Evolutionary conservation across 2,888 invertebrate genomes (phyloP).

Genomic region (Zele albiditarsus): DNA sequence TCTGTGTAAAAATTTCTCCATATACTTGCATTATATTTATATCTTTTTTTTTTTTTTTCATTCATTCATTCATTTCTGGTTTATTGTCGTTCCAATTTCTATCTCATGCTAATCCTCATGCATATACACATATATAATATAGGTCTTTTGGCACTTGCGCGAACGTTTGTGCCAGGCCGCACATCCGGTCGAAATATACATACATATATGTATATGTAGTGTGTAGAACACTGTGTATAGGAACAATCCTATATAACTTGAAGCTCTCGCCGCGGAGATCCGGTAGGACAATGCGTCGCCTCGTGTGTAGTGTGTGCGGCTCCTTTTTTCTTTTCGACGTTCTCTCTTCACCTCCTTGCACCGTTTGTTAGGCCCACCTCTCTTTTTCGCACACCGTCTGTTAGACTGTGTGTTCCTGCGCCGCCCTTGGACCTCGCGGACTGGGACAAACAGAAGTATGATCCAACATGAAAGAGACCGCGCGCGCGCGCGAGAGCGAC

Average conservation of each 20-base stretch:
- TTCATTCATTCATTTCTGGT: not conserved
- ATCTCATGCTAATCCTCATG: not conserved
- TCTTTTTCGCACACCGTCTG: slow-evolving; percentile 1
- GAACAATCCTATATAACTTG: not conserved
- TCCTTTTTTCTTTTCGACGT: slow-evolving; percentile 27
- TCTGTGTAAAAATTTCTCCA: no score
- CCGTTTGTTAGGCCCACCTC: slow-evolving; percentile 1
- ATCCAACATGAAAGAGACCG: slow-evolving; percentile 69
- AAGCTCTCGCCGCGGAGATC: slow-evolving; percentile 23
- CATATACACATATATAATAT: slow-evolving; percentile 6
- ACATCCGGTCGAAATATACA: slow-evolving; percentile 35
- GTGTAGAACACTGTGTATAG: not conserved
- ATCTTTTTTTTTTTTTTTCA: no score
- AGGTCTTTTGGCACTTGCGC: slow-evolving; percentile 30
- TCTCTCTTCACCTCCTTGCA: slow-evolving; percentile 10
- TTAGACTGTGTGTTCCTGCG: slow-evolving; percentile 13
- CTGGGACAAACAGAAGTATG: slow-evolving; percentile 68
- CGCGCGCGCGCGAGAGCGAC: slow-evolving; percentile 49
- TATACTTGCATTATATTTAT: no score
- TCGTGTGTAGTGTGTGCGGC: slow-evolving; percentile 36
- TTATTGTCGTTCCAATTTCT: not conserved
- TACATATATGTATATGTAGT: not conserved
- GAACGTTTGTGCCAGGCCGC: slow-evolving; percentile 36
- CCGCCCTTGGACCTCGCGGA: slow-evolving; percentile 44
- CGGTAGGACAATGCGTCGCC: slow-evolving; percentile 44